Evolutionary conservation across 2,113 vertebrate species (phyloP).

Genomic region (Fulica atra): DNA sequence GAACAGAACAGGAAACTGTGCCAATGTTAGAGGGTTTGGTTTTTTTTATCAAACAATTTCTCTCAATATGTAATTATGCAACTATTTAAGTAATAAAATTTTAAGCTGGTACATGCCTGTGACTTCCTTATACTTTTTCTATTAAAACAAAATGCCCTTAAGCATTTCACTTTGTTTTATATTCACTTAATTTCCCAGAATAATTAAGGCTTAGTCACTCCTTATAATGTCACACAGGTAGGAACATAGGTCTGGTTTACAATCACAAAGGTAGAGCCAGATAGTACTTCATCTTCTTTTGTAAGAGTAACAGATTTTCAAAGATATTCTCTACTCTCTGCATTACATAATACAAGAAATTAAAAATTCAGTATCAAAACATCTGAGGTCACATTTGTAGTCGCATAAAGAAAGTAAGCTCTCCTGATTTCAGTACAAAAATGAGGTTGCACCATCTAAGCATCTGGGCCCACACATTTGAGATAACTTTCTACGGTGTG

Average conservation of each 20-base stretch:
- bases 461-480: background rate
- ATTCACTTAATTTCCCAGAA: conserved; percentile 39
- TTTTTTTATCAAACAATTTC: background rate
- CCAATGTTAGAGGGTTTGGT: background rate
- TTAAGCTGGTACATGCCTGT: conserved; percentile 7
- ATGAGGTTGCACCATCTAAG: background rate
- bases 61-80: conserved; percentile 18
- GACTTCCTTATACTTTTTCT: conserved; percentile 47
- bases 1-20: background rate
- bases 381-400: background rate
- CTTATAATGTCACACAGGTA: background rate
- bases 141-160: conserved; percentile 17
- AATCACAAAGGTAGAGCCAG: background rate
- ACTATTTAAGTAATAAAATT: conserved; percentile 51
- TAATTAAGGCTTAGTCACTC: conserved; percentile 54
- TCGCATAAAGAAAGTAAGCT: background rate
- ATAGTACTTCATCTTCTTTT: background rate
- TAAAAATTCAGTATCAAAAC: background rate
- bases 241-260: background rate
- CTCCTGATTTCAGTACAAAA: background rate
- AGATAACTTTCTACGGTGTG: background rate
- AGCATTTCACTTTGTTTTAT: conserved; percentile 16
- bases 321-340: background rate
- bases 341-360: background rate
- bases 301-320: background rate